Evolutionary conservation across 1,140 invertebrate species (phyloP).

Genomic region (Brachionus rotundiformis): DNA sequence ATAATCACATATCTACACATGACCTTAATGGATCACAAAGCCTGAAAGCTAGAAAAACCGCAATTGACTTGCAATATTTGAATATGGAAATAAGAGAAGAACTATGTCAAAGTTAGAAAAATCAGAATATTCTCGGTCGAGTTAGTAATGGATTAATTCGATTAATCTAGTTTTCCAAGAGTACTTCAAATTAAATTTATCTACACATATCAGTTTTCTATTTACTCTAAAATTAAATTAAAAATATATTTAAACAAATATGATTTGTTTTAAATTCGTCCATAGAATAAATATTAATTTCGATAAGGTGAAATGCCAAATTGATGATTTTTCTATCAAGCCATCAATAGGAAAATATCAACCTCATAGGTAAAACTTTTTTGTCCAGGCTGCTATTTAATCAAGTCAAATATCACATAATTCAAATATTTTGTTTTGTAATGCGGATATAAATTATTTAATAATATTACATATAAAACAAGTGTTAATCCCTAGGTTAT

Average conservation of each 20-base stretch:
- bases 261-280: neutral
- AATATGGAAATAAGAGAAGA: neutral
- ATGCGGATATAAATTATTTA: conserved; percentile 25
- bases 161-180: conserved; percentile 11
- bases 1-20: conserved; percentile 32
- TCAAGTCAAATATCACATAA: conserved; percentile 8
- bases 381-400: neutral
- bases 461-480: neutral
- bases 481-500: conserved; percentile 15
- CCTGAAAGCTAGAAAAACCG: neutral
- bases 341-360: conserved; percentile 3
- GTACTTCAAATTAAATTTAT: conserved; percentile 16
- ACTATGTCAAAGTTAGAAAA: conserved; percentile 37
- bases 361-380: neutral
- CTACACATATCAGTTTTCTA: conserved; percentile 48
- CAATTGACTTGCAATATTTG: conserved; percentile 16
- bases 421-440: conserved; percentile 1
- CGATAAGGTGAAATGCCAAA: conserved; percentile 13
- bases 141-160: conserved; percentile 33
- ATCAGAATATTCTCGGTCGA: neutral
- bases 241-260: conserved; percentile 24
- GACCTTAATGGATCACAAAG: conserved; percentile 23
- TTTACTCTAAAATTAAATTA: conserved; percentile 31
- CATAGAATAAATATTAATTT: conserved; percentile 24
- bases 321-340: neutral